Percentiles rank a stretch among this genome's conserved stretches.
Evolutionary conservation across 2,797 vertebrate genomes (phyloP).

Genomic region (Fratercula arctica): DNA sequence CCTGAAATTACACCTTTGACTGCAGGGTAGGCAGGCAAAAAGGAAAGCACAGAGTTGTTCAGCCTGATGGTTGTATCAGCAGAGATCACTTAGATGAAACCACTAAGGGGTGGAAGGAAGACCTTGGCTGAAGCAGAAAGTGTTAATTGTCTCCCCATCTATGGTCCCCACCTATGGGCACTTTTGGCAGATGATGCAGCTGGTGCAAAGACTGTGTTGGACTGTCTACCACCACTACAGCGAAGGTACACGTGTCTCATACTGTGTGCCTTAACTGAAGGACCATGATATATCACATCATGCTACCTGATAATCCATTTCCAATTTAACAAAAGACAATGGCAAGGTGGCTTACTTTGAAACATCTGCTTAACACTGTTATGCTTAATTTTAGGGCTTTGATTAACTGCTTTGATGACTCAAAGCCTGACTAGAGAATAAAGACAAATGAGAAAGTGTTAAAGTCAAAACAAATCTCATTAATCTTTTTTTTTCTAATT

Average conservation of each 20-base stretch:
- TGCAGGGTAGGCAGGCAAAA: neutral
- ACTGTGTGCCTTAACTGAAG: neutral
- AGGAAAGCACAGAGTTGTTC: neutral
- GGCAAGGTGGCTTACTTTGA: neutral
- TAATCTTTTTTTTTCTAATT: neutral
- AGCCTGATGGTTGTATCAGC: accelerated
- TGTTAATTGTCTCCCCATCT: neutral
- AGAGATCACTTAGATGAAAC: neutral
- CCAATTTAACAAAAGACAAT: neutral
- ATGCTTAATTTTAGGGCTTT: neutral
- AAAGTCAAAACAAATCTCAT: neutral
- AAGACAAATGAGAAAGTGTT: neutral
- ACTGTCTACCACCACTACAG: neutral
- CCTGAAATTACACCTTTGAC: neutral
- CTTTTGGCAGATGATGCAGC: neutral
- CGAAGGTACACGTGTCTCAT: neutral
- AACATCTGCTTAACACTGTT: neutral
- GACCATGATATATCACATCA: neutral
- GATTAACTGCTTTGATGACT: neutral
- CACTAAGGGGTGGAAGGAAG: neutral
- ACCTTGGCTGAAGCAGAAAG: neutral
- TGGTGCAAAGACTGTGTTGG: neutral
- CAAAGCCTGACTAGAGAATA: neutral
- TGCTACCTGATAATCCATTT: neutral
- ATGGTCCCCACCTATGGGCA: accelerated